Percentiles rank a stretch among this genome's conserved stretches.
Conservation (phyloP, 2,797 vertebrate genomes). For the Pantherophis vulpinus region DNA sequence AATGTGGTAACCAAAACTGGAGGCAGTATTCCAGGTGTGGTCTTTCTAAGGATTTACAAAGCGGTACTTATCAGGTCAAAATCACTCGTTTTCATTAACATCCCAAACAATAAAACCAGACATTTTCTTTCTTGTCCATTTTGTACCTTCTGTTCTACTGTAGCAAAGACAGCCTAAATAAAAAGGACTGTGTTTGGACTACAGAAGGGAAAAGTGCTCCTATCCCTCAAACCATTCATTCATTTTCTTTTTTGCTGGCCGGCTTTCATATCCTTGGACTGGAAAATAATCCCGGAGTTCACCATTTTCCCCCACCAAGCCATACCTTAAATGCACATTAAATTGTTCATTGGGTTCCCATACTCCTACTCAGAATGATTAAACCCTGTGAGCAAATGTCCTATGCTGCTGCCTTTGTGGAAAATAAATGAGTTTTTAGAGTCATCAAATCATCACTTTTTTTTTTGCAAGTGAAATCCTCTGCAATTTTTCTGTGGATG, state of each 20-base stretch:
- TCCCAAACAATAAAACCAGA: neutral
- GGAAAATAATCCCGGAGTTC: accelerated
- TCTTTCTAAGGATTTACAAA: neutral
- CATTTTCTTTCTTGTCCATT: neutral
- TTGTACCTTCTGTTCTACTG: neutral
- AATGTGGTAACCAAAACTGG: neutral
- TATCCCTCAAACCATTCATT: neutral
- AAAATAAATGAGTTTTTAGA: neutral
- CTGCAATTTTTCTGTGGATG: neutral
- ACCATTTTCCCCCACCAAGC: neutral
- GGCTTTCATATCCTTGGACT: neutral
- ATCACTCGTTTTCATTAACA: neutral
- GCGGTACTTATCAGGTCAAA: neutral
- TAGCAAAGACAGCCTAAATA: neutral
- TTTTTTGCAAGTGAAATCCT: slow-evolving; percentile 2
- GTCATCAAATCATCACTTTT: neutral
- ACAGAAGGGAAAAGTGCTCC: neutral
- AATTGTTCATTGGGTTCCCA: slow-evolving; percentile 5
- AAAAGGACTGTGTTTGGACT: neutral
- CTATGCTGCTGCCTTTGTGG: neutral
- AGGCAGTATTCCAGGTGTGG: neutral
- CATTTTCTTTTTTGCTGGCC: neutral
- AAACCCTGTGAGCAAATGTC: neutral
- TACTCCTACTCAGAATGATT: neutral
- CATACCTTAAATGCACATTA: neutral